phyloP scores from a whole-genome alignment of 2,113 vertebrate genomes.

The Ochotona princeps region DNA sequence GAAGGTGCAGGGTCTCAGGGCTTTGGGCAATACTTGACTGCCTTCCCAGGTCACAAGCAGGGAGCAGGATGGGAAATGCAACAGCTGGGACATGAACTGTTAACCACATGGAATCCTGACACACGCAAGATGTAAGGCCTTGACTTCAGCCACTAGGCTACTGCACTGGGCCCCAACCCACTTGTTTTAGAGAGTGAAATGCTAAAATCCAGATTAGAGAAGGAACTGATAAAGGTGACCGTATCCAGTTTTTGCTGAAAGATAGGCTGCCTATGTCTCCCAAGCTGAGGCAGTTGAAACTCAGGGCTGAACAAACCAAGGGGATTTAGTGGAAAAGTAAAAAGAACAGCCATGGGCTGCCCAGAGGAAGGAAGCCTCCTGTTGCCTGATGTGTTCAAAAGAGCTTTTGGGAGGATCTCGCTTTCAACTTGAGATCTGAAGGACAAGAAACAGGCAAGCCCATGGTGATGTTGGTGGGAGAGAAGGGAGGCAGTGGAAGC shows the following conservation, averaged over 20 bases:
- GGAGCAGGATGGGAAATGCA: no score
- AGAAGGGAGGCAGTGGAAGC: neutral
- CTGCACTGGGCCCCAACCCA: neutral
- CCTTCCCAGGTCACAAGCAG: no score
- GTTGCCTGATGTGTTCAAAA: neutral
- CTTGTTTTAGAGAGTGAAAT: neutral
- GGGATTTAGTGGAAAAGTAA: neutral
- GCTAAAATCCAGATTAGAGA: neutral
- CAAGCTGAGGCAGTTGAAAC: neutral
- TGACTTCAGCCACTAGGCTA: no score
- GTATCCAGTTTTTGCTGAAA: neutral
- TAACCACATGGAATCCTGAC: no score
- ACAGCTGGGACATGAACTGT: no score
- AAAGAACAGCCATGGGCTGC: accelerated
- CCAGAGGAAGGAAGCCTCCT: neutral
- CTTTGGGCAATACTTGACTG: no score
- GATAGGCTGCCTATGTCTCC: neutral
- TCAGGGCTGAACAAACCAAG: neutral
- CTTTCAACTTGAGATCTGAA: neutral
- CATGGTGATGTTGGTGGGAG: accelerated
- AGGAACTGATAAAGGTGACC: neutral
- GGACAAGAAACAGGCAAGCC: neutral
- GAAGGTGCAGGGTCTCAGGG: no score
- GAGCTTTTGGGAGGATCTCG: neutral
- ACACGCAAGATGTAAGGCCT: no score